phyloP scores from a whole-genome alignment of 2,888 invertebrate species.

The Nephrotoma appendiculata region DNA sequence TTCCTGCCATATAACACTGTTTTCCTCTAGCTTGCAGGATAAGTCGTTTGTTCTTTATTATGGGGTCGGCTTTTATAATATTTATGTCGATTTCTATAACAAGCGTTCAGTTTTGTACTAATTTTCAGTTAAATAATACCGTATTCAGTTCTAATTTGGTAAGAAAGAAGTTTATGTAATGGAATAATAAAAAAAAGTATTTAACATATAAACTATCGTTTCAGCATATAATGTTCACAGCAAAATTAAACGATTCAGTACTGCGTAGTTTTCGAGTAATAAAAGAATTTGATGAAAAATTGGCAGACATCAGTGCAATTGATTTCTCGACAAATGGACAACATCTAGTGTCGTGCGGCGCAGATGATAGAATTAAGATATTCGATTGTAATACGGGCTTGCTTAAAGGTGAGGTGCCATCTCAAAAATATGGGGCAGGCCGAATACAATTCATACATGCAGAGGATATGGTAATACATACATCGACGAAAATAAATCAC shows the following conservation, averaged over 20 bases:
- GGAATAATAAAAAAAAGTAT: not conserved
- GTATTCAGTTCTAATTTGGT: not conserved
- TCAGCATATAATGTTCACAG: not conserved
- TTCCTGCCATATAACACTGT: not conserved
- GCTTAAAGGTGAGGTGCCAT: constrained; percentile 91
- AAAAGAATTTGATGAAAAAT: constrained; percentile 95
- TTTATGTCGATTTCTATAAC: not conserved
- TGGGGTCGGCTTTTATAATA: not conserved
- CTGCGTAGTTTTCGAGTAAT: constrained; percentile 94
- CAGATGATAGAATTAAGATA: constrained; percentile 98
- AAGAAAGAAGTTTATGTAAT: not conserved
- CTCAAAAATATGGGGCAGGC: constrained; percentile 99
- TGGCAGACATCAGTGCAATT: constrained; percentile 95
- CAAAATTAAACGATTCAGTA: constrained; percentile 86
- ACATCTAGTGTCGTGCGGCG: constrained; percentile 92
- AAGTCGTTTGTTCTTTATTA: not conserved
- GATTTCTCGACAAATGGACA: constrained; percentile 94
- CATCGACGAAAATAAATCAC: constrained; percentile 99
- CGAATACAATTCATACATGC: constrained; percentile 98
- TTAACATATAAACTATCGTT: not conserved
- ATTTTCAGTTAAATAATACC: not conserved
- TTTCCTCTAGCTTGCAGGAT: not conserved
- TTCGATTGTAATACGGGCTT: constrained; percentile 98
- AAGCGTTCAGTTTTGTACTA: not conserved
- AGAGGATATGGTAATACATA: constrained; percentile 92